phyloP scores from a whole-genome alignment of 2,888 invertebrate genomes.

The Acanthacorydalis orientalis region DNA sequence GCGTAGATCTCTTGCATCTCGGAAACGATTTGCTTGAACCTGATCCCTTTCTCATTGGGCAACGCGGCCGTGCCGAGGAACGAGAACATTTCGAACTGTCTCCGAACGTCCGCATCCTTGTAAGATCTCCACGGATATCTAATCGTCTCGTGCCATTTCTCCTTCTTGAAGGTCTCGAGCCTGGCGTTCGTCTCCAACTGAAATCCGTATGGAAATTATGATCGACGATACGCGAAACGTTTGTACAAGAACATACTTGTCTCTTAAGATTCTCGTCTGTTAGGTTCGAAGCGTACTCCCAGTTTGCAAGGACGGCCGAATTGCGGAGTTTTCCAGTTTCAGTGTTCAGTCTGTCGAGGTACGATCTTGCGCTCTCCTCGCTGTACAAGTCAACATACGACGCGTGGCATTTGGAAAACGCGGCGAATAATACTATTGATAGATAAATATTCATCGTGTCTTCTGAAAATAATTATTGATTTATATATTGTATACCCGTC shows the following conservation, averaged over 20 bases:
- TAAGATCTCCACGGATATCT: slow-evolving; percentile 58
- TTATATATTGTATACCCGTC: slow-evolving; percentile 4
- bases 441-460: slow-evolving; percentile 8
- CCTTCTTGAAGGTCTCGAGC: slow-evolving; percentile 37
- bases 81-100: slow-evolving; percentile 60
- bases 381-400: slow-evolving; percentile 20
- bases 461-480: slow-evolving; percentile 7
- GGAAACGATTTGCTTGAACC: slow-evolving; percentile 41
- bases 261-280: slow-evolving; percentile 49
- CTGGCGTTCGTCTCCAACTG: slow-evolving; percentile 25
- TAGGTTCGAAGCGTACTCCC: slow-evolving; percentile 62
- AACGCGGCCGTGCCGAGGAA: slow-evolving; percentile 57
- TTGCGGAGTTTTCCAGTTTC: slow-evolving; percentile 40
- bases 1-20: slow-evolving; percentile 64
- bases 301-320: slow-evolving; percentile 40
- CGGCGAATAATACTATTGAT: slow-evolving; percentile 1
- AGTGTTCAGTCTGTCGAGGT: slow-evolving; percentile 42
- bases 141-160: slow-evolving; percentile 46
- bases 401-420: not conserved
- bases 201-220: slow-evolving; percentile 11
- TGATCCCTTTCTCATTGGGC: slow-evolving; percentile 45
- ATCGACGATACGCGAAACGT: too few relatives aligned
- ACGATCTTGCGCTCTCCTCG: slow-evolving; percentile 40
- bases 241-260: too few relatives aligned
- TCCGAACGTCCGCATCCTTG: slow-evolving; percentile 44